Evolutionary conservation across 2,797 vertebrate genomes (phyloP).

Genomic region (Scomberomorus guttatus): DNA sequence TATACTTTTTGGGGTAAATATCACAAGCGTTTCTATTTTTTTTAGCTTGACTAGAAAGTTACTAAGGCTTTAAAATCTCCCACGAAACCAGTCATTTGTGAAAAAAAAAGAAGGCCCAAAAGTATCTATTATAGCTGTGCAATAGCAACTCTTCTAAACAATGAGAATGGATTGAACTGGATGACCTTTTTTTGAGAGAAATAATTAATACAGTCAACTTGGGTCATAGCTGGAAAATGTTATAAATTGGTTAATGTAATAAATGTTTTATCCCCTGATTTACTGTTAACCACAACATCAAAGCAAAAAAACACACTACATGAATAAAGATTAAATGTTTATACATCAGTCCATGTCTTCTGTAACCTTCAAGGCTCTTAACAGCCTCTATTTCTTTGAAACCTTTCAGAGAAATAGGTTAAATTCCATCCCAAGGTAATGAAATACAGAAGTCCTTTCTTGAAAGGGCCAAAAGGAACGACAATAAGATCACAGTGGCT

Average conservation of each 20-base stretch:
- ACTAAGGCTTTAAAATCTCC: neutral
- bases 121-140: neutral
- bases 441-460: constrained; percentile 87
- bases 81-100: neutral
- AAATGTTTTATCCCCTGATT: neutral
- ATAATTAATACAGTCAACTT: neutral
- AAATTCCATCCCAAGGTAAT: constrained; percentile 85
- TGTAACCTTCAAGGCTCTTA: constrained; percentile 65
- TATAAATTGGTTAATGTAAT: neutral
- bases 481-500: constrained; percentile 89
- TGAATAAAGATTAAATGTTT: constrained; percentile 15
- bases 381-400: constrained; percentile 60
- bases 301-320: constrained; percentile 8
- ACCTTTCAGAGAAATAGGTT: constrained; percentile 74
- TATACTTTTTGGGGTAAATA: neutral
- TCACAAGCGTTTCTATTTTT: neutral
- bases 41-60: neutral
- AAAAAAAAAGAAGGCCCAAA: neutral
- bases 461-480: constrained; percentile 81
- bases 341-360: constrained; percentile 60
- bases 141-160: neutral
- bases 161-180: neutral
- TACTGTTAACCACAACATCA: neutral
- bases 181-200: neutral
- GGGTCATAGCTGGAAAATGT: neutral